Percentiles rank a stretch among this genome's conserved stretches.
These are phyloP conservation scores for Ericerus pela DNA, from an alignment of 1,140 invertebrate species.

Conservation along the genomic window DNA sequence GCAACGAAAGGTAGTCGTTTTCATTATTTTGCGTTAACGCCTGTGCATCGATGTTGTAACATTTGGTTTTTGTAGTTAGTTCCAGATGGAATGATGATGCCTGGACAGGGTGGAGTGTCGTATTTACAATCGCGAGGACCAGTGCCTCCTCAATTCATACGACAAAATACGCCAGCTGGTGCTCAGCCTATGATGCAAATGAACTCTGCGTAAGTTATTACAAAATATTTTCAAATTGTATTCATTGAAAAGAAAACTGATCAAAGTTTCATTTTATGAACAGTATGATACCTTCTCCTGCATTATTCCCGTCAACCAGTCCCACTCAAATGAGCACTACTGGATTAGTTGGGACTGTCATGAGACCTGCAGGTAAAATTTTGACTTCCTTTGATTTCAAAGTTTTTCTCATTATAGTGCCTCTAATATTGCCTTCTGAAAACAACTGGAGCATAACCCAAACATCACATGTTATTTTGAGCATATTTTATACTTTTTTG, in stretches of 20 bases:
- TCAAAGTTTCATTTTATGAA: not conserved
- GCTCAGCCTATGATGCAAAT: not conserved
- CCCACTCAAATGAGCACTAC: constrained; percentile 34
- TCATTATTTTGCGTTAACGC: too few species aligned
- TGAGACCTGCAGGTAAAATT: constrained; percentile 24
- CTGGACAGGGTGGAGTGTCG: constrained; percentile 13
- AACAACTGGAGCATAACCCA: too few species aligned
- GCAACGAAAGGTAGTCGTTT: constrained; percentile 18
- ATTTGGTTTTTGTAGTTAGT: constrained; percentile 17
- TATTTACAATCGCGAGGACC: not conserved
- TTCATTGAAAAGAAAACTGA: not conserved
- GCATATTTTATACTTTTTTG: too few species aligned
- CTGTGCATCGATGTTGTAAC: not conserved
- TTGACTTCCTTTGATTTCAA: too few species aligned
- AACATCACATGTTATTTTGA: too few species aligned
- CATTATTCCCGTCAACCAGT: constrained; percentile 47
- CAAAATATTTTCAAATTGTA: too few species aligned
- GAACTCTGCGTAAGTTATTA: not conserved
- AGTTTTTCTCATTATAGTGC: too few species aligned
- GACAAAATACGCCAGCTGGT: not conserved
- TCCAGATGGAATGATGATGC: constrained; percentile 33
- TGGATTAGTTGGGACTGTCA: constrained; percentile 33
- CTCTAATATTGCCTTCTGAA: too few species aligned
- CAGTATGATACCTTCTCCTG: constrained; percentile 52
- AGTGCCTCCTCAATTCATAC: constrained; percentile 3